Conservation (phyloP, 2,888 invertebrate species). For the Uropetala carovei region DNA sequence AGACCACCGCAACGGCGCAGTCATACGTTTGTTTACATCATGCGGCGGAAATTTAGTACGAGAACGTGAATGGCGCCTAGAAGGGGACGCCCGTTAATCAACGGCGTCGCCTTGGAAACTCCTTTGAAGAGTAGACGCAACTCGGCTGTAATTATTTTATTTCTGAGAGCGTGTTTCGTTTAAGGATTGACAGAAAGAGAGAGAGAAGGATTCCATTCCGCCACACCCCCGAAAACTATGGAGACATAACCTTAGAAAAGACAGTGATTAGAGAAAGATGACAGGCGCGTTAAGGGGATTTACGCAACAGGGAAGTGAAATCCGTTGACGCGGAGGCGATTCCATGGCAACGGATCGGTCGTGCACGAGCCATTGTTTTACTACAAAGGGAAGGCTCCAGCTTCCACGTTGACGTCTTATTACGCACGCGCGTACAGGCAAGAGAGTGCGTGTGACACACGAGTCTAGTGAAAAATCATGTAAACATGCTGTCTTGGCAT, state of each 20-base stretch:
- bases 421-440: background rate
- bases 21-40: background rate
- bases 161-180: background rate
- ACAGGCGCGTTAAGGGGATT: background rate
- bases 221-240: background rate
- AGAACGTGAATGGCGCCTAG: background rate
- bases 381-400: background rate
- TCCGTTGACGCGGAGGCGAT: background rate
- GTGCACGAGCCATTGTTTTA: background rate
- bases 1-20: background rate
- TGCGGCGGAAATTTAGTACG: background rate
- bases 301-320: constrained; percentile 58
- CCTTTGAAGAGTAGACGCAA: background rate
- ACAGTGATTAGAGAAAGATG: background rate
- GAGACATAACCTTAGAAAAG: background rate
- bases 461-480: no score
- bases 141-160: background rate
- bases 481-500: no score
- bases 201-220: background rate
- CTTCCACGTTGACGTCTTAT: background rate
- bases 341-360: background rate
- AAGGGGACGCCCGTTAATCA: background rate
- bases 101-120: background rate
- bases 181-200: background rate
- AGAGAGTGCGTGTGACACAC: background rate